Percentiles rank a stretch among this genome's conserved stretches.
Conservation (phyloP, 2,797 vertebrate genomes). For the Danio kyathit region DNA sequence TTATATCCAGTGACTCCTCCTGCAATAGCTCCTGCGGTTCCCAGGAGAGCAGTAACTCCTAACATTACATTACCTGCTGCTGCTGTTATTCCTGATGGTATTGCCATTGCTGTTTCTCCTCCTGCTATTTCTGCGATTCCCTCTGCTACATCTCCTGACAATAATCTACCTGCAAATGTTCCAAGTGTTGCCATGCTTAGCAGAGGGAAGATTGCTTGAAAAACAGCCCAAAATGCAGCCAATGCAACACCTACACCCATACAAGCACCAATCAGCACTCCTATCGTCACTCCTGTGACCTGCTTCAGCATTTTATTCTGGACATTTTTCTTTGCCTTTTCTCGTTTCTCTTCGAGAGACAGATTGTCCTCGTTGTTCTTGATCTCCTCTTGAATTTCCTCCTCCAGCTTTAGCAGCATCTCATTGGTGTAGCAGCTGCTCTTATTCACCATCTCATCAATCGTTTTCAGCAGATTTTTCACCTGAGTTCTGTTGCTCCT, state of each 20-base stretch:
- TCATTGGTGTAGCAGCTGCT: background rate
- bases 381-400: too few relatives aligned
- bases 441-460: constrained; percentile 13
- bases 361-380: background rate
- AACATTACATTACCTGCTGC: background rate
- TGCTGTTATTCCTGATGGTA: background rate
- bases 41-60: accelerated
- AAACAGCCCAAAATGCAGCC: too few relatives aligned
- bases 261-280: background rate
- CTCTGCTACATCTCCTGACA: too few relatives aligned
- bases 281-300: accelerated
- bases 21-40: accelerated
- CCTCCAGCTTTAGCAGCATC: background rate
- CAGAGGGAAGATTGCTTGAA: too few relatives aligned
- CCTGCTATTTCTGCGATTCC: too few relatives aligned
- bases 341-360: background rate
- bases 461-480: constrained; percentile 20
- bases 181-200: too few relatives aligned
- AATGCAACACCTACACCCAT: background rate
- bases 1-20: constrained; percentile 5
- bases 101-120: background rate
- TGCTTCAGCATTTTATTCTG: background rate
- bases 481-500: constrained; percentile 28
- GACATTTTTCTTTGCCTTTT: background rate
- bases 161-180: too few relatives aligned